Evolutionary conservation across 2,797 vertebrate genomes (phyloP).

Genomic region (Gouania willdenowi): DNA sequence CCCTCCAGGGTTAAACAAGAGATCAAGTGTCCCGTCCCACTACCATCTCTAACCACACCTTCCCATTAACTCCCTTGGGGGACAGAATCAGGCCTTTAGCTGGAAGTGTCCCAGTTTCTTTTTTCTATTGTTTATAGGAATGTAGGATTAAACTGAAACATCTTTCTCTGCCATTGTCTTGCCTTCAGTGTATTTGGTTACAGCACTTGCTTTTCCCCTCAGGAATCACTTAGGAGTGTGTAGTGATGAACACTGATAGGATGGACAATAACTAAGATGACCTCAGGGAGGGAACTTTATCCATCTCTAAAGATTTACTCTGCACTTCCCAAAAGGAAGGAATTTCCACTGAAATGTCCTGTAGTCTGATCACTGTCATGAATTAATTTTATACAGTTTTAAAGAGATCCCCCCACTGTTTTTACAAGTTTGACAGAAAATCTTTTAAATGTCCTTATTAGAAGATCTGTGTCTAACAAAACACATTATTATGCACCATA

Average conservation of each 20-base stretch:
- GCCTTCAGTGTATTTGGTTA: constrained; percentile 41
- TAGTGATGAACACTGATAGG: constrained; percentile 37
- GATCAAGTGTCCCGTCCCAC: constrained; percentile 32
- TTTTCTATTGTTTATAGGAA: constrained; percentile 24
- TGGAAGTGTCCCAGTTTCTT: constrained; percentile 6
- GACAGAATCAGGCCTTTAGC: constrained; percentile 9
- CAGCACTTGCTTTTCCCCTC: constrained; percentile 14
- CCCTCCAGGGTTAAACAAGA: constrained; percentile 17
- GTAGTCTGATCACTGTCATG: neutral
- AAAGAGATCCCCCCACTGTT: constrained; percentile 2
- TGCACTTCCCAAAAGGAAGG: constrained; percentile 14
- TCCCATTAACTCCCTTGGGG: constrained; percentile 14
- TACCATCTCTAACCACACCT: neutral
- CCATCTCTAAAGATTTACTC: constrained; percentile 24
- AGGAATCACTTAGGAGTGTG: constrained; percentile 36
- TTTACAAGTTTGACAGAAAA: too few species aligned
- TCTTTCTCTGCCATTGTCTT: too few species aligned
- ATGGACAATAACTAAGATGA: constrained; percentile 34
- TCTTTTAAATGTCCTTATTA: too few species aligned
- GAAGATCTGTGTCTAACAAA: too few species aligned
- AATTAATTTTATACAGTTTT: constrained; percentile 11
- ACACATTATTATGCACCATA: too few species aligned
- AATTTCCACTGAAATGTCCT: constrained; percentile 41
- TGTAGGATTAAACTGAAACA: constrained; percentile 45
- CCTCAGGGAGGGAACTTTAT: constrained; percentile 52